These are phyloP conservation scores for Numida meleagris DNA, from an alignment of 2,113 vertebrate species.

Conservation along the genomic window DNA sequence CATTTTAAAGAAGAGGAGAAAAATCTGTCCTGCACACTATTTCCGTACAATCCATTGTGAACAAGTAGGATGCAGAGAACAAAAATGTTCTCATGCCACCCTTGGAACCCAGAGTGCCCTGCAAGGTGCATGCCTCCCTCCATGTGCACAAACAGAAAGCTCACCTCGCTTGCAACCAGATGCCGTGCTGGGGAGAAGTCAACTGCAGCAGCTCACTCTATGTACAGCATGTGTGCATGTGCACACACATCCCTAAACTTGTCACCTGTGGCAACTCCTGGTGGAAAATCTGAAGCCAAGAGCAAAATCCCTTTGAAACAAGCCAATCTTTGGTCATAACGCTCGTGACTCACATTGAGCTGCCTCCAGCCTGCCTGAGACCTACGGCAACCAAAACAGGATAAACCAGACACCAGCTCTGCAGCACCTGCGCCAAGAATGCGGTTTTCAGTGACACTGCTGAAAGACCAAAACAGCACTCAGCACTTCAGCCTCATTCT, in stretches of 20 bases:
- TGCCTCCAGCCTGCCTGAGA: neutral
- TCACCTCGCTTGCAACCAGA: neutral
- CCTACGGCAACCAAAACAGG: neutral
- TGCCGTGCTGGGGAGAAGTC: neutral
- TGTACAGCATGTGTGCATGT: neutral
- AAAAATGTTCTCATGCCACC: neutral
- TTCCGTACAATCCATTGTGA: neutral
- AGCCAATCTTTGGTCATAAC: neutral
- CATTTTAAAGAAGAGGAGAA: neutral
- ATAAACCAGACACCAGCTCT: neutral
- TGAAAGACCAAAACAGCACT: neutral
- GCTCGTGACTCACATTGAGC: fast-evolving
- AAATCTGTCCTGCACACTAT: neutral
- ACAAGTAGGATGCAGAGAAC: neutral
- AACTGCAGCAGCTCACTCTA: neutral
- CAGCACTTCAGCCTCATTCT: neutral
- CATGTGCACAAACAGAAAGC: no score
- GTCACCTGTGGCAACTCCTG: neutral
- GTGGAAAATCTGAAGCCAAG: neutral
- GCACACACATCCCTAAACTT: neutral
- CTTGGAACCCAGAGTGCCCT: neutral
- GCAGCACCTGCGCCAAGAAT: neutral
- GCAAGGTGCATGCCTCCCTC: neutral
- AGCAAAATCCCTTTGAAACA: neutral
- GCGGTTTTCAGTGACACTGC: neutral